Conservation (phyloP, 2,113 vertebrate genomes). For the Jaculus jaculus region DNA sequence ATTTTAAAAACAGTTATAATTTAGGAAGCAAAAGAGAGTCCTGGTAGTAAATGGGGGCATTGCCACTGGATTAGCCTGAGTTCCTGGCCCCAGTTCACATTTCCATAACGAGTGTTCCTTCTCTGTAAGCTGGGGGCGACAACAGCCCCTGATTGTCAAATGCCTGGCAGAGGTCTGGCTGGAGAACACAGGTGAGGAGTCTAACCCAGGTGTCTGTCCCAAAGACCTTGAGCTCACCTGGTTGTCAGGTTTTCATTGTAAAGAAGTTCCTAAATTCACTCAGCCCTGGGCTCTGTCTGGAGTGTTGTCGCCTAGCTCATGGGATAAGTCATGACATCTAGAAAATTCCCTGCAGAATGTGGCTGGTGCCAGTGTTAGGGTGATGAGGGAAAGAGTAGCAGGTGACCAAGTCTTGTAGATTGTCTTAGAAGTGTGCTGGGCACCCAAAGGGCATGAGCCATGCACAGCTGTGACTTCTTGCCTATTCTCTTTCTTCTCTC, state of each 20-base stretch:
- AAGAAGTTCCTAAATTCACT: too few species aligned
- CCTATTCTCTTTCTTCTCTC: neutral
- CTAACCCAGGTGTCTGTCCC: too few species aligned
- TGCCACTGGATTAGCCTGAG: neutral
- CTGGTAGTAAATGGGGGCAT: too few species aligned
- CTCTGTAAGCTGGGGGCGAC: accelerated
- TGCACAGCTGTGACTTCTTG: neutral
- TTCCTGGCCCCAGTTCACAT: neutral
- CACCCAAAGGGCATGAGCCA: accelerated
- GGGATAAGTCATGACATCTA: neutral
- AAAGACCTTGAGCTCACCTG: accelerated
- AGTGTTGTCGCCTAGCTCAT: accelerated
- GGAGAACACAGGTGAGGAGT: neutral
- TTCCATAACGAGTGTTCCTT: neutral
- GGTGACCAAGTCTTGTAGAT: neutral
- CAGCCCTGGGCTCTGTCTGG: neutral
- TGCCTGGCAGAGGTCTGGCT: neutral
- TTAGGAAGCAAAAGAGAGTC: neutral
- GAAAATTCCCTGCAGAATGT: neutral
- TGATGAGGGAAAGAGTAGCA: neutral
- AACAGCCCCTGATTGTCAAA: neutral
- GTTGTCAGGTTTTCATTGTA: accelerated
- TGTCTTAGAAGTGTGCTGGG: neutral
- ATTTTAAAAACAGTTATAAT: neutral
- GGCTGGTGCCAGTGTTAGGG: neutral